A percentile compares a stretch with the other conserved stretches of the same genome.
These are phyloP conservation scores for Trichopria drosophilae DNA, from an alignment of 2,888 invertebrate species.

Conservation along the genomic window DNA sequence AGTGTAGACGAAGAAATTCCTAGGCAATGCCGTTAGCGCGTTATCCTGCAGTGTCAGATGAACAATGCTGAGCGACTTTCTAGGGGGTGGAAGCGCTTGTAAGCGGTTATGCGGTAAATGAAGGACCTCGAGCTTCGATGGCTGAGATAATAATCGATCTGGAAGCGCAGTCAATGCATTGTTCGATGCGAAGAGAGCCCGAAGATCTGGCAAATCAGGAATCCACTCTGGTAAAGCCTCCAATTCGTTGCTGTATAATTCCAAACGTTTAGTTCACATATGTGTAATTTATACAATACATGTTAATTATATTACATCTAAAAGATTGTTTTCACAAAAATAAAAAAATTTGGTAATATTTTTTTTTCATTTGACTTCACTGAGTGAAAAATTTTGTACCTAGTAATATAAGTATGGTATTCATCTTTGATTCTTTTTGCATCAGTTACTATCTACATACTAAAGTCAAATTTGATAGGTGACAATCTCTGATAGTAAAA, in stretches of 20 bases:
- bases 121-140: conserved; percentile 71
- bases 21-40: conserved; percentile 73
- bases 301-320: too few relatives aligned
- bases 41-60: conserved; percentile 76
- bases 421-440: too few relatives aligned
- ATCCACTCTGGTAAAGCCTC: conserved; percentile 77
- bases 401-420: conserved; percentile 1
- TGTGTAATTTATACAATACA: too few relatives aligned
- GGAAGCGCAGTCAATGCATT: conserved; percentile 72
- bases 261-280: too few relatives aligned
- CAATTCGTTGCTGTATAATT: conserved; percentile 69
- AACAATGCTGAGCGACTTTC: conserved; percentile 69
- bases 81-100: conserved; percentile 72
- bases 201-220: conserved; percentile 71
- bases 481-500: too few relatives aligned
- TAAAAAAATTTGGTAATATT: neutral
- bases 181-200: conserved; percentile 74
- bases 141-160: conserved; percentile 75
- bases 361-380: neutral
- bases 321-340: neutral
- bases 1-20: conserved; percentile 71
- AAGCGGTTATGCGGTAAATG: conserved; percentile 80
- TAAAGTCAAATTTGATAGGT: too few relatives aligned
- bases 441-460: too few relatives aligned
- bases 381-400: too few relatives aligned